phyloP scores from a whole-genome alignment of 2,888 invertebrate species.

The Drosophila kambysellisi region DNA sequence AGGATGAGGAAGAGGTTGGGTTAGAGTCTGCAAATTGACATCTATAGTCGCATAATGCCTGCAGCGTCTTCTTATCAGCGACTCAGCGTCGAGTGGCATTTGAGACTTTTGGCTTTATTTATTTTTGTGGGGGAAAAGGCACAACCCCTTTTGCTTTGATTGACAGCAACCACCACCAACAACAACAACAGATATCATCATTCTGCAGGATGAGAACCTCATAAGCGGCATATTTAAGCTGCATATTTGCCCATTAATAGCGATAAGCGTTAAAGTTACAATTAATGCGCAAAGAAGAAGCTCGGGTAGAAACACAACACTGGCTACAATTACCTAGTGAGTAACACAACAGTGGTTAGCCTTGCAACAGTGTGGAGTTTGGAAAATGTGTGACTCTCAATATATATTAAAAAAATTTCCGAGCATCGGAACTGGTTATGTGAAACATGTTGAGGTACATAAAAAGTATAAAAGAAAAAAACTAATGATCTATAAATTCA shows the following conservation, averaged over 20 bases:
- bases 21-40: conserved; percentile 31
- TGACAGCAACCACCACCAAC: conserved; percentile 68
- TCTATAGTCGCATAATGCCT: conserved; percentile 35
- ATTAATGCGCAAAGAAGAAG: conserved; percentile 55
- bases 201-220: conserved; percentile 36
- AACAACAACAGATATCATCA: conserved; percentile 29
- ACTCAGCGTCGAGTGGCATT: conserved; percentile 64
- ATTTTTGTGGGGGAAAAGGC: background rate
- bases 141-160: conserved; percentile 75
- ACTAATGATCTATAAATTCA: no score
- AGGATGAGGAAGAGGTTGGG: background rate
- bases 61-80: conserved; percentile 70
- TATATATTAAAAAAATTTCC: background rate
- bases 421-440: background rate
- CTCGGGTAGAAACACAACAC: conserved; percentile 8
- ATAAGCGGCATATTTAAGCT: conserved; percentile 54
- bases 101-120: conserved; percentile 52
- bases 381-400: background rate
- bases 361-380: background rate
- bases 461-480: background rate
- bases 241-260: conserved; percentile 82
- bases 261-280: conserved; percentile 74
- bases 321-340: conserved; percentile 39
- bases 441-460: background rate
- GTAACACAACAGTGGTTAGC: conserved; percentile 23